These are phyloP conservation scores for Craseonycteris thonglongyai DNA, from an alignment of 2,113 vertebrate genomes.

Conservation along the genomic window DNA sequence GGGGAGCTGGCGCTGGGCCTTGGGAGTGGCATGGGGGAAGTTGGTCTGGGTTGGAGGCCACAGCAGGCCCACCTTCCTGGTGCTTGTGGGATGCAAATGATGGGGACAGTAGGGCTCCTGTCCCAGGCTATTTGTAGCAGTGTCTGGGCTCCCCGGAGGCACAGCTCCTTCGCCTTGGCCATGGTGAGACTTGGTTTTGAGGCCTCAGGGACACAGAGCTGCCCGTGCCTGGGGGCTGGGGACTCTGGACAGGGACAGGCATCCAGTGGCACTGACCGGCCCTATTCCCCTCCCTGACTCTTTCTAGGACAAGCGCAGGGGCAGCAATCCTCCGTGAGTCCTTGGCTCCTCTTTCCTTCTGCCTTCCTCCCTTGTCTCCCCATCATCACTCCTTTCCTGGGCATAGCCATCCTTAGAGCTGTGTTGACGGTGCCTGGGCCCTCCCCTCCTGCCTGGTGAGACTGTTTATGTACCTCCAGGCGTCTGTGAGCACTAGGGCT, in stretches of 20 bases:
- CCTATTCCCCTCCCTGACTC: neutral
- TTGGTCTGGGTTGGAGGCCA: neutral
- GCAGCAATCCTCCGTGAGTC: slow-evolving; percentile 41
- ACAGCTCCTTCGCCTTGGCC: neutral
- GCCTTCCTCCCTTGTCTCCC: neutral
- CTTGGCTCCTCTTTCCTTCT: neutral
- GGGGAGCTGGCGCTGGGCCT: neutral
- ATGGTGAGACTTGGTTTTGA: slow-evolving; percentile 49
- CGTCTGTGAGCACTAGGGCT: neutral
- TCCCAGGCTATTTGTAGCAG: neutral
- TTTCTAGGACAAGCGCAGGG: slow-evolving; percentile 32
- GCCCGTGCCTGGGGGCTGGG: neutral
- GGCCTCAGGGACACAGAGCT: neutral
- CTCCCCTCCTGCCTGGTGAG: accelerated
- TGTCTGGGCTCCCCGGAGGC: neutral
- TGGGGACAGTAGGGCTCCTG: slow-evolving; percentile 28
- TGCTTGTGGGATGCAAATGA: slow-evolving; percentile 47
- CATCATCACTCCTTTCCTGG: neutral
- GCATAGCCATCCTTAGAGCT: too few species aligned
- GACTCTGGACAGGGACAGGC: neutral
- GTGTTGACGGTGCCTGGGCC: neutral
- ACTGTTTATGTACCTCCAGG: neutral
- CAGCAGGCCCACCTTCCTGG: neutral
- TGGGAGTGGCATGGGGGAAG: neutral
- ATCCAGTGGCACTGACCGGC: neutral